Base-by-base conservation (phyloP, 35 echinoderm and acorn worm genomes). In the Nesometra sesokonis region DNA sequence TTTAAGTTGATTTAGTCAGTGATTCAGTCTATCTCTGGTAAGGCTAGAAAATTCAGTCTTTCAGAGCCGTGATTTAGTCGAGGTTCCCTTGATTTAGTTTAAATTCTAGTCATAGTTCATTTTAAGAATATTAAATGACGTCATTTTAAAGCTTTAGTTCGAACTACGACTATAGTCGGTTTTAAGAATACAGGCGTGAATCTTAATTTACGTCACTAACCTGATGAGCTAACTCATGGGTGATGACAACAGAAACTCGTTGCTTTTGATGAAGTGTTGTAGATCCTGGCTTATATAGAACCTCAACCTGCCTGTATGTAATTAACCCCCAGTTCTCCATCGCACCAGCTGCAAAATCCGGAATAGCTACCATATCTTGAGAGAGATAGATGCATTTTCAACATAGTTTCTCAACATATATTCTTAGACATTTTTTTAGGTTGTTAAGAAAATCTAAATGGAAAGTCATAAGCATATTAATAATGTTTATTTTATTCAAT, bases 271-370 rank as follows among this genome's bases (percentile, higher is more conserved):
- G 13, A 33, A 89, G 57, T 21, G 86, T 89, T 31, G 91, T 89
- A 0, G 91, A 84, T 17, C 85, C 79, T 34, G 91, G 86, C 23
- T 97, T 90, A 82, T 90, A 91, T 5, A 97, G 84, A 15, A 97
- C 78, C 27, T 87, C 85, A 5, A 84, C 32, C 80, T 93, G 86
- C n/a, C 95, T 87, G 81, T 97, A 97, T 35, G 89, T 87, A 9
- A 97, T 93, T n/a, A 93, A 76, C 36, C 95, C 95, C 95, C 95
- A 97, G 80, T 93, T 93, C 77, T 97, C 95, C 91, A 93, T 97
- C 7, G 95, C 95, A 33, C 91, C 91, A 39, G 95, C 95, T 0
- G 84, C 52, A 84, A 91, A 93, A 40, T 97, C 92, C 46, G 95
- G 95, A 86, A 97, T 97, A 13, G 95, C 95, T 33, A 97, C 90